These are phyloP conservation scores for Diaperis boleti DNA, from an alignment of 2,888 invertebrate species.

Conservation along the genomic window DNA sequence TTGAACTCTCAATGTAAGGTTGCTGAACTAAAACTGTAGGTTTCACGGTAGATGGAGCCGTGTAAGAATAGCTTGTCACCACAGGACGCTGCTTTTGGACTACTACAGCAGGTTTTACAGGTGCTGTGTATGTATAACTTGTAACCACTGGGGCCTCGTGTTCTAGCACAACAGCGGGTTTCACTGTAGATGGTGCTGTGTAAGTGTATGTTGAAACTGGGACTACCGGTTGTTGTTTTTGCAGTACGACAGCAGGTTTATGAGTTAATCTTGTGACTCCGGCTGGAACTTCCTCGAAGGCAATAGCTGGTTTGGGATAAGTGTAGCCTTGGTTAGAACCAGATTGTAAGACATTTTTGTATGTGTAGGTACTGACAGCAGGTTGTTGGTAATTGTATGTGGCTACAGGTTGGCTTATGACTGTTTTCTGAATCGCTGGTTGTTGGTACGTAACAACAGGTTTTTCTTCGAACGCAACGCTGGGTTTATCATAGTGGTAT, in stretches of 20 bases:
- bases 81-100: constrained; percentile 35
- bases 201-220: not conserved
- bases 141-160: constrained; percentile 44
- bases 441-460: constrained; percentile 25
- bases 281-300: constrained; percentile 44
- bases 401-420: constrained; percentile 18
- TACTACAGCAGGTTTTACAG: not conserved
- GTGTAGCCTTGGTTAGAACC: constrained; percentile 60
- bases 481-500: constrained; percentile 35
- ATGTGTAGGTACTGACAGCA: constrained; percentile 32
- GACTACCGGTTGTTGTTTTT: not conserved
- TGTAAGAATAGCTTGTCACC: constrained; percentile 48
- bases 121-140: constrained; percentile 6
- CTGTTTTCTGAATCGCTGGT: constrained; percentile 10
- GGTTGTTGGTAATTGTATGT: constrained; percentile 21
- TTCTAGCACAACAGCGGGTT: no score
- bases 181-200: no score
- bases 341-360: constrained; percentile 42
- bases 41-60: constrained; percentile 33
- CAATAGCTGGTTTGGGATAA: constrained; percentile 55
- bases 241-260: constrained; percentile 29
- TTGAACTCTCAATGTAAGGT: not conserved
- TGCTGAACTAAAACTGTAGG: constrained; percentile 29
- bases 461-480: constrained; percentile 29
- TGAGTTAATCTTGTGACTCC: constrained; percentile 40